A percentile compares a stretch with the other conserved stretches of the same genome.
Conservation (phyloP, 2,797 vertebrate genomes). For the Alcedo quadribrachys region DNA sequence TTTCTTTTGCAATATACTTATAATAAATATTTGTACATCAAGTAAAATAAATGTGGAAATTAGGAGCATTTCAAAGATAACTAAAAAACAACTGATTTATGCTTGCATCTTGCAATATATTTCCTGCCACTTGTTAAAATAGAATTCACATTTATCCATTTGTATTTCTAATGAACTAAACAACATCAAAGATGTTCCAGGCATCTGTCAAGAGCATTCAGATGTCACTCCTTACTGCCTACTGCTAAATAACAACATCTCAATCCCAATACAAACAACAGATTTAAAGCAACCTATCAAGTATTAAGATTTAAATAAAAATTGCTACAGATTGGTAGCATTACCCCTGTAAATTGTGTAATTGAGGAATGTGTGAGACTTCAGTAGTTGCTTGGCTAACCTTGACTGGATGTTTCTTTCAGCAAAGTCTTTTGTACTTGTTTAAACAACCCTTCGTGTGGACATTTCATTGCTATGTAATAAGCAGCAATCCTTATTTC, state of each 20-base stretch:
- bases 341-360: not conserved
- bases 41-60: not conserved
- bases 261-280: not conserved
- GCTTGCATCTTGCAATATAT: not conserved
- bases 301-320: not conserved
- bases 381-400: constrained; percentile 60
- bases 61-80: not conserved
- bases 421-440: constrained; percentile 80
- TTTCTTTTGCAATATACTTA: not conserved
- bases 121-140: not conserved
- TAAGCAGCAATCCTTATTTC: constrained; percentile 90
- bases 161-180: not conserved
- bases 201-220: not conserved
- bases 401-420: constrained; percentile 87
- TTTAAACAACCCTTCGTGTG: constrained; percentile 79
- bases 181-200: not conserved
- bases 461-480: constrained; percentile 87
- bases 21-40: not conserved
- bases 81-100: not conserved
- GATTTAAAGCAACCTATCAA: not conserved
- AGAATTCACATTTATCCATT: not conserved
- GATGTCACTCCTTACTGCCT: not conserved
- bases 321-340: not conserved
- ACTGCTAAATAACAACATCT: not conserved
- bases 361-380: not conserved